Evolutionary conservation across 1,140 invertebrate genomes (phyloP), one percentile per base, ranked within the genome.

Genomic region (Drosophila aff.): DNA sequence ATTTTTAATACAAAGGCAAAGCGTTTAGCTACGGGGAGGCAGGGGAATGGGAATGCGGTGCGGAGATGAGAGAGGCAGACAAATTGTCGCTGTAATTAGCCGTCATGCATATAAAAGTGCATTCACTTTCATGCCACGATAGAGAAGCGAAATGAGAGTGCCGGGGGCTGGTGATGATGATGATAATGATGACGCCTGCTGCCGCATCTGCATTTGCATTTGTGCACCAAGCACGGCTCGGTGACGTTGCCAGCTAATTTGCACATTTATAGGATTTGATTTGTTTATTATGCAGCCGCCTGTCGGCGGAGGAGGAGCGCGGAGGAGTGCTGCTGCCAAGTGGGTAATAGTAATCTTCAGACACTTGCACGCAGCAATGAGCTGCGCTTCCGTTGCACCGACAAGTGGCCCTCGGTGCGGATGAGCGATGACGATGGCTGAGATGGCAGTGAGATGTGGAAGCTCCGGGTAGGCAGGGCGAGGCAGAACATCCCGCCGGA

Each of bases 11-110:
- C 76, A 80, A 80, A 77, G 72, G 71, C 77, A 79, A 79, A 87
- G 52, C 77, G 72, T 74, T 87, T 87, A 83, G 73, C 81, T 77
- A 62, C 50, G 64, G 68, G 83, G 68, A 78, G 61, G 53, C 46
- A 49, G 18, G 61, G 53, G 43, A 52, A 26, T 11, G 57, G 58
- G 15, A 16, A 50, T 31, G 26, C 3, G 41, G 6, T 31, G 26
- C n/a, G 16, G 49, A 16, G 13, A 11, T 16, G 49, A 50, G 74
- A 78, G 81, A 59, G 72, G 82, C 76, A 80, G 80, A 89, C 80
- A 86, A 86, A 86, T 82, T 87, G 83, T 80, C 83, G 81, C 84
- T 84, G 83, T 87, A 87, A 87, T 87, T 87, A 87, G 83, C 83
- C 64, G 62, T 71, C 81, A 87, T 87, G 83, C 81, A 87, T 89